Conservation (phyloP, 2,888 invertebrate genomes). For the Perizoma affinitatum region DNA sequence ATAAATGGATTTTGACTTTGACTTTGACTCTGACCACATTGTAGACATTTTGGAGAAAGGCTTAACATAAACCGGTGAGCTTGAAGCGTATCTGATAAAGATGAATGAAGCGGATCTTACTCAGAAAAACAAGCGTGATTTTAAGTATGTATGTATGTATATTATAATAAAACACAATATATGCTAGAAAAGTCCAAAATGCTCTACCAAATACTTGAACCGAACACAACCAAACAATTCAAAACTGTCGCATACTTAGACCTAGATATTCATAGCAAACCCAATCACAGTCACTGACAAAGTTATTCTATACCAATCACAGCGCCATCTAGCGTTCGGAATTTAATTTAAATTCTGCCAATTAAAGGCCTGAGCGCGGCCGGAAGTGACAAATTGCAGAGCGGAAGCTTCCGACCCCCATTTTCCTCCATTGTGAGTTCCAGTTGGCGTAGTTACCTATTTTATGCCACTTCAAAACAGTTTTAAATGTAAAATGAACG, state of each 20-base stretch:
- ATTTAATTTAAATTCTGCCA: conserved; percentile 53
- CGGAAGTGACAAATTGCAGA: conserved; percentile 55
- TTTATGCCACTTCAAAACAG: too few relatives aligned
- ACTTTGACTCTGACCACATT: too few relatives aligned
- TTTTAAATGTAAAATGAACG: too few relatives aligned
- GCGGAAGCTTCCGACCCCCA: conserved; percentile 41
- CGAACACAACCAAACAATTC: background rate
- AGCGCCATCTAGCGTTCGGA: conserved; percentile 41
- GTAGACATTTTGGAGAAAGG: too few relatives aligned
- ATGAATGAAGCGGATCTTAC: too few relatives aligned
- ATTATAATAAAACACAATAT: too few relatives aligned
- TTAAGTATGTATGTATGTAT: too few relatives aligned
- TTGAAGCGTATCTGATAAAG: too few relatives aligned
- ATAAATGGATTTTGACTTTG: too few relatives aligned
- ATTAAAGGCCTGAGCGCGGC: conserved; percentile 45
- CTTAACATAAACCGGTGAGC: too few relatives aligned
- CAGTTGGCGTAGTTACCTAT: too few relatives aligned
- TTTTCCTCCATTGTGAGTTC: conserved; percentile 16
- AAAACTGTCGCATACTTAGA: background rate
- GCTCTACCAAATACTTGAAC: background rate
- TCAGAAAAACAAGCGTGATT: too few relatives aligned
- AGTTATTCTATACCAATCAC: conserved; percentile 41
- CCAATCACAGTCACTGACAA: conserved; percentile 9
- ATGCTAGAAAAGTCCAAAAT: background rate
- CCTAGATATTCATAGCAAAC: background rate